Percentiles rank a stretch among this genome's conserved stretches.
These are phyloP conservation scores for Cantharis nigra DNA, from an alignment of 2,888 invertebrate species.

Conservation along the genomic window DNA sequence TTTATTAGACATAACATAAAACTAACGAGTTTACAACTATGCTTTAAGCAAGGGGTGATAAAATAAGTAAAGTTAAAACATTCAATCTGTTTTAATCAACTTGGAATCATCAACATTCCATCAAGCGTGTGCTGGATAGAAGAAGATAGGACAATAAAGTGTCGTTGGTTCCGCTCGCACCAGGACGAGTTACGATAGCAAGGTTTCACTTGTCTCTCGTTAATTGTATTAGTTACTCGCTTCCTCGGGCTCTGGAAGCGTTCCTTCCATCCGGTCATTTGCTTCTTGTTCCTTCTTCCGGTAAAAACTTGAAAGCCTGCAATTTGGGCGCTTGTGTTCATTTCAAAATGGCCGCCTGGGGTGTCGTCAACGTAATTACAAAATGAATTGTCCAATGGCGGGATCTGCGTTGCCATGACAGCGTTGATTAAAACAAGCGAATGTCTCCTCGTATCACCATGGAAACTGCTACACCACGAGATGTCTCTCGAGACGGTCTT, in stretches of 20 bases:
- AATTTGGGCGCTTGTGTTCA: conserved; percentile 52
- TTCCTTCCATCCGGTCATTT: conserved; percentile 35
- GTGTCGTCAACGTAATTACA: conserved; percentile 60
- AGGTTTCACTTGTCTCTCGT: conserved; percentile 59
- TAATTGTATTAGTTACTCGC: conserved; percentile 59
- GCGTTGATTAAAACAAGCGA: conserved; percentile 59
- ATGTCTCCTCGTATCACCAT: conserved; percentile 56
- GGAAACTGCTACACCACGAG: conserved; percentile 53
- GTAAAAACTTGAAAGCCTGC: conserved; percentile 38
- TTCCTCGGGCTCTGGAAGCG: conserved; percentile 48
- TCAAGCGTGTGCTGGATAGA: conserved; percentile 41
- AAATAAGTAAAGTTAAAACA: conserved; percentile 53
- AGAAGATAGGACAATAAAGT: conserved; percentile 33
- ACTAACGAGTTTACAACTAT: conserved; percentile 31
- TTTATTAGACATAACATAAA: conserved; percentile 29
- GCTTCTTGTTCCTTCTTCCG: conserved; percentile 37
- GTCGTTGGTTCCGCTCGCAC: conserved; percentile 38
- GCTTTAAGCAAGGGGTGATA: conserved; percentile 32
- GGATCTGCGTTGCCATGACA: conserved; percentile 59
- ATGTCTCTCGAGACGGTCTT: conserved; percentile 46
- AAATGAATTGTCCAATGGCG: conserved; percentile 60
- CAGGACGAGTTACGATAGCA: conserved; percentile 56
- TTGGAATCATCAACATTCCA: conserved; percentile 54
- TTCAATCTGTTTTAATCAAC: conserved; percentile 59
- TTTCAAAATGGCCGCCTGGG: conserved; percentile 60